phyloP scores from a whole-genome alignment of 2,888 invertebrate genomes.

The Nomada lathburiana region DNA sequence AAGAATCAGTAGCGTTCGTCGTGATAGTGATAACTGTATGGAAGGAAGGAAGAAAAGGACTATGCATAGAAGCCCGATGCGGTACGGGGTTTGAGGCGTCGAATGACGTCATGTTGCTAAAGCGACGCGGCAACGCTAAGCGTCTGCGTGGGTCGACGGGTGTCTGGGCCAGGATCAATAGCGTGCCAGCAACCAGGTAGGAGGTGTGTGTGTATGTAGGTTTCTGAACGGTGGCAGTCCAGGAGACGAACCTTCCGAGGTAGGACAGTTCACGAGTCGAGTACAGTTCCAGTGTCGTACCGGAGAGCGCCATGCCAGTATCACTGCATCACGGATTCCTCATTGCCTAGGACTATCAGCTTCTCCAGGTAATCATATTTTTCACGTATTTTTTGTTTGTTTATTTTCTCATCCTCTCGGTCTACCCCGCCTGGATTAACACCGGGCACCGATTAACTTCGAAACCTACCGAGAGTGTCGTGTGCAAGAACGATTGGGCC shows the following conservation, averaged over 20 bases:
- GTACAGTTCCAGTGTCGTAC: constrained; percentile 71
- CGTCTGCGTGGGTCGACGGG: constrained; percentile 83
- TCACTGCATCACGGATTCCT: constrained; percentile 78
- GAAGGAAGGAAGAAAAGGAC: constrained; percentile 51
- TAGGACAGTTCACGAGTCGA: constrained; percentile 78
- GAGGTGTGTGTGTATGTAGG: constrained; percentile 79
- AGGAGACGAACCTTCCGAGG: constrained; percentile 82
- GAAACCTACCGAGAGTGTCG: not conserved
- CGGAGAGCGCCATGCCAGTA: constrained; percentile 81
- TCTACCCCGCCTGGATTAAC: not conserved
- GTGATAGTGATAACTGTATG: constrained; percentile 24
- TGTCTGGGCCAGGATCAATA: constrained; percentile 84
- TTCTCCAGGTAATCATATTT: constrained; percentile 79
- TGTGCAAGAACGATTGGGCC: constrained; percentile 19
- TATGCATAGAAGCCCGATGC: constrained; percentile 19
- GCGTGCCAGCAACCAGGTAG: constrained; percentile 83
- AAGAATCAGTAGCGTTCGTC: constrained; percentile 21
- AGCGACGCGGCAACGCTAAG: constrained; percentile 83
- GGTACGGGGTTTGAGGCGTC: constrained; percentile 31
- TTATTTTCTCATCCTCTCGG: not conserved
- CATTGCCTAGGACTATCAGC: constrained; percentile 81
- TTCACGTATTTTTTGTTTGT: not conserved
- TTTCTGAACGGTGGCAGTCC: constrained; percentile 81
- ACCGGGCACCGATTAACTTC: not conserved
- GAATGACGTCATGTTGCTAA: constrained; percentile 84